Evolutionary conservation across 2,888 invertebrate genomes (phyloP).

Genomic region (Cheilosia variabilis): DNA sequence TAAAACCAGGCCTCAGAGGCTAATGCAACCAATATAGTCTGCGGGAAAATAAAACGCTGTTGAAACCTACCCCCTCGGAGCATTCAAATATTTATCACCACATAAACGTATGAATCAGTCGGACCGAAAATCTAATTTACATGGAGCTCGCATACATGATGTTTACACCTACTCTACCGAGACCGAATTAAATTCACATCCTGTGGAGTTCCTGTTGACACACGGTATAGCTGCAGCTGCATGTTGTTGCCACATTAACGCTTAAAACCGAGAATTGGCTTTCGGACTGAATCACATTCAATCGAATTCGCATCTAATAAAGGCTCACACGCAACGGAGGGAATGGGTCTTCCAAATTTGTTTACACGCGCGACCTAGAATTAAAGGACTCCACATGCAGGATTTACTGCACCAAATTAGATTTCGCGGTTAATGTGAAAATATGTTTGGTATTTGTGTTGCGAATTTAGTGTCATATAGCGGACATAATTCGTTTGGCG

Average conservation of each 20-base stretch:
- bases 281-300: conserved; percentile 70
- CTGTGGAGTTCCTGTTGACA: conserved; percentile 58
- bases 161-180: conserved; percentile 12
- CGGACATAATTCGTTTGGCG: conserved; percentile 8
- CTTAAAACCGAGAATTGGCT: conserved; percentile 67
- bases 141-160: conserved; percentile 23
- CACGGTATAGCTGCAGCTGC: conserved; percentile 9
- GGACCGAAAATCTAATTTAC: conserved; percentile 56
- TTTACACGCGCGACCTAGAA: conserved; percentile 20
- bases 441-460: conserved; percentile 23
- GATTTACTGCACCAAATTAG: conserved; percentile 44
- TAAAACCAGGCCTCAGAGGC: too few relatives aligned
- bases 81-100: conserved; percentile 28
- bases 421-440: conserved; percentile 37
- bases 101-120: background rate
- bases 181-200: conserved; percentile 68
- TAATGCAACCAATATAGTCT: background rate
- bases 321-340: conserved; percentile 41
- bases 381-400: conserved; percentile 51
- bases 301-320: conserved; percentile 74
- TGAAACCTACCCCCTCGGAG: background rate
- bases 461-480: conserved; percentile 19
- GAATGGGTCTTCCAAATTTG: background rate
- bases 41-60: background rate
- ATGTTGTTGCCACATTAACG: conserved; percentile 68